phyloP scores from a whole-genome alignment of 2,113 vertebrate species.

The Petrocephalus zakoni region DNA sequence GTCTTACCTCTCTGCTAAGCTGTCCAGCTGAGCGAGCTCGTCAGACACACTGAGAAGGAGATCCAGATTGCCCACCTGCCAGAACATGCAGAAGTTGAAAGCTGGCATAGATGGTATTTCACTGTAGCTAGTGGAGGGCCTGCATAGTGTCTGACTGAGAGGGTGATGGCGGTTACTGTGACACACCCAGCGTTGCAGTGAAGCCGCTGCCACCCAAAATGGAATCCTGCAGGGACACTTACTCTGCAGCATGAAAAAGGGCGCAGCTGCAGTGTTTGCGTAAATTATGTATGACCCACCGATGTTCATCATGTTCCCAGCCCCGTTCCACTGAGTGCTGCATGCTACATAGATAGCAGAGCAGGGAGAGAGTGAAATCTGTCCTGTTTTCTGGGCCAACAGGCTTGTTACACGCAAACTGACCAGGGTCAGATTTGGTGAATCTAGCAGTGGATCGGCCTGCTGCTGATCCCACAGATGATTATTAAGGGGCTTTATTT shows the following conservation, averaged over 20 bases:
- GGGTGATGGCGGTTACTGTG: not conserved
- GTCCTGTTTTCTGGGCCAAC: not conserved
- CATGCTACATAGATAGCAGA: not conserved
- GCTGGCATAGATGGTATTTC: not conserved
- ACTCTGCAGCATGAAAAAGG: not conserved
- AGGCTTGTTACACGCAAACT: not conserved
- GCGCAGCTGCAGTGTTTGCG: not conserved
- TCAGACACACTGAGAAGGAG: constrained; percentile 82
- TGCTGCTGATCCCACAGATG: not conserved
- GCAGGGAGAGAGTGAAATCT: not conserved
- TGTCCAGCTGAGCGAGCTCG: constrained; percentile 83
- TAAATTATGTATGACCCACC: not conserved
- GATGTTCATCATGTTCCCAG: not conserved
- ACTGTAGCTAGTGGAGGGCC: not conserved
- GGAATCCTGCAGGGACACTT: not conserved
- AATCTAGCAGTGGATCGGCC: not conserved
- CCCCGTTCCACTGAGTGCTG: not conserved
- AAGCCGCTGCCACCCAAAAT: not conserved
- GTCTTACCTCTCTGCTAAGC: constrained; percentile 79
- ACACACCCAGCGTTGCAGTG: not conserved
- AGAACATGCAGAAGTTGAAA: not conserved
- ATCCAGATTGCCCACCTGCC: constrained; percentile 85
- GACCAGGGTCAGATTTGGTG: not conserved
- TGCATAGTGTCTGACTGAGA: not conserved
- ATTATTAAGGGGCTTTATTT: not conserved